These are phyloP conservation scores for Ptychodera flava DNA, from an alignment of 35 echinoderm and acorn worm species.

Conservation along the genomic window DNA sequence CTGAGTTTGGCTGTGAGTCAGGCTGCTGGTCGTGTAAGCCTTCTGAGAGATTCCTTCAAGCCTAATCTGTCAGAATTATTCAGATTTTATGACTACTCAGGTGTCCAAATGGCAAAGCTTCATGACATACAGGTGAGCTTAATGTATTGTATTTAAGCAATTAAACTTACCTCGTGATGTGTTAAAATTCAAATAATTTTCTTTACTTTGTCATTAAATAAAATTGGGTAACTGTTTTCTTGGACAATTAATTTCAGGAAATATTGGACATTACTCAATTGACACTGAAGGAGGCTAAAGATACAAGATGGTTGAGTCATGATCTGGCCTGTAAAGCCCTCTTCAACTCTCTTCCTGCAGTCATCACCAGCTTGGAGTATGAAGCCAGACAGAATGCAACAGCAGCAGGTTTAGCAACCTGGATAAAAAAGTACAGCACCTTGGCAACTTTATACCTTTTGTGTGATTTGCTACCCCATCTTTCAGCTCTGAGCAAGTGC, in stretches of 20 bases:
- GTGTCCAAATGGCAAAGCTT: slow-evolving; percentile 2
- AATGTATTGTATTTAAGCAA: neutral
- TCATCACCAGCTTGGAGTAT: neutral
- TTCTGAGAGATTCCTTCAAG: neutral
- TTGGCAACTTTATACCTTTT: neutral
- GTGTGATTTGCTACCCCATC: neutral
- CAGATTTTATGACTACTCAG: neutral
- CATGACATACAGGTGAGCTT: neutral
- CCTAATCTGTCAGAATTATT: neutral
- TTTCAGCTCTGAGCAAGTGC: too few species aligned
- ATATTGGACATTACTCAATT: neutral
- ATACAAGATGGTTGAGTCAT: neutral
- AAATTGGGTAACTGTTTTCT: neutral
- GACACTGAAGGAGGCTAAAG: slow-evolving; percentile 10
- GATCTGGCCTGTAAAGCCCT: neutral
- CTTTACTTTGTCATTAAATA: neutral
- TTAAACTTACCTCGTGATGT: too few species aligned
- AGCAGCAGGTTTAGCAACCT: neutral
- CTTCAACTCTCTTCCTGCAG: neutral
- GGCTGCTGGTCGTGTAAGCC: neutral
- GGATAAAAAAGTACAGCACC: neutral
- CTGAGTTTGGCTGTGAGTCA: neutral
- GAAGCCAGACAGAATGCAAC: slow-evolving; percentile 4
- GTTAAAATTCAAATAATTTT: neutral
- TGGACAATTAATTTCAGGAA: neutral